phyloP scores from a whole-genome alignment of 2,113 vertebrate genomes.

The Salvelinus sp. region DNA sequence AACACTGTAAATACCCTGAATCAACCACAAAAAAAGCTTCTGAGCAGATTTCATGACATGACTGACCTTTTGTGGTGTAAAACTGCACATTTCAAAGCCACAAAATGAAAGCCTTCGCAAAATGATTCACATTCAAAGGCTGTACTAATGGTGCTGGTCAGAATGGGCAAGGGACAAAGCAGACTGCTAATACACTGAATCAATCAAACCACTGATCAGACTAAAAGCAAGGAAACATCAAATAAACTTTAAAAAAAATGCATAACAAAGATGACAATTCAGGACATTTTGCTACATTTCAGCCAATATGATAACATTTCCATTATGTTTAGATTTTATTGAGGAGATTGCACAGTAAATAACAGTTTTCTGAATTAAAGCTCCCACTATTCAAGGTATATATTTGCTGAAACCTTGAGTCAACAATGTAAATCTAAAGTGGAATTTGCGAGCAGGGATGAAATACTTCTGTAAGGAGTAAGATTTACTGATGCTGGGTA shows the following conservation, averaged over 20 bases:
- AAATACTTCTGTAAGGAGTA: neutral
- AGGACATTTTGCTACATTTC: neutral
- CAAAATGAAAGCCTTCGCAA: slow-evolving; percentile 63
- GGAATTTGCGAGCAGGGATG: neutral
- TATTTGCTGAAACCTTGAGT: neutral
- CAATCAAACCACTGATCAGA: slow-evolving; percentile 61
- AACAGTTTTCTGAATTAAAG: neutral
- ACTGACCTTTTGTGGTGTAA: slow-evolving; percentile 50
- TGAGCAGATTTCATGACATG: slow-evolving; percentile 55
- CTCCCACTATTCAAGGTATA: neutral
- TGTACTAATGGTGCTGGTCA: slow-evolving; percentile 56
- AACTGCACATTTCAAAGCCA: slow-evolving; percentile 61
- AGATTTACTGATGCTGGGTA: neutral
- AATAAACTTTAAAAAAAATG: slow-evolving; percentile 36
- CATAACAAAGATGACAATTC: neutral
- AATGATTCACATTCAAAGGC: slow-evolving; percentile 54
- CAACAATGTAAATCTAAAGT: neutral
- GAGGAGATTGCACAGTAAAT: neutral
- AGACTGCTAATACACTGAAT: slow-evolving; percentile 55
- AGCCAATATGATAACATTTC: neutral
- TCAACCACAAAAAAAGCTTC: neutral
- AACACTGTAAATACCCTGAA: no score
- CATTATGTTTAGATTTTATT: neutral
- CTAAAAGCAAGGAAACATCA: slow-evolving; percentile 36
- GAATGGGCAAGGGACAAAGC: slow-evolving; percentile 51